Evolutionary conservation across 2,888 invertebrate species (phyloP).

Genomic region (Gryllus longicercus): DNA sequence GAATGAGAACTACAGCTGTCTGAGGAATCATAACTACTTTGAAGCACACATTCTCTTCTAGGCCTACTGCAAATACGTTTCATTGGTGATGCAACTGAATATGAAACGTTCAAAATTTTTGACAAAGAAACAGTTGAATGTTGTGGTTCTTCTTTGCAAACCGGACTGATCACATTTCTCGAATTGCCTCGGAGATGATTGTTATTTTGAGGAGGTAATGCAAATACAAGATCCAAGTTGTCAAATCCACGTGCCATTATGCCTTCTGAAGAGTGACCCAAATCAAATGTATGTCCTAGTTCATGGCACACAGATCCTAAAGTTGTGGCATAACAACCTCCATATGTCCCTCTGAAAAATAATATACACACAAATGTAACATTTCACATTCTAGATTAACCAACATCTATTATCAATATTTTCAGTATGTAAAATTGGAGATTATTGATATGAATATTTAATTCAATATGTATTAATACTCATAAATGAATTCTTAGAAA

Average conservation of each 20-base stretch:
- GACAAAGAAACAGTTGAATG: slow-evolving; percentile 60
- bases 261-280: slow-evolving; percentile 85
- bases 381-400: too few species aligned
- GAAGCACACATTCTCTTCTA: slow-evolving; percentile 18
- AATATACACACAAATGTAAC: too few species aligned
- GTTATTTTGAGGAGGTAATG: slow-evolving; percentile 44
- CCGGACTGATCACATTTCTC: slow-evolving; percentile 55
- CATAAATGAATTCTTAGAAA: too few species aligned
- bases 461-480: too few species aligned
- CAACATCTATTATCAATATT: too few species aligned
- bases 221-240: slow-evolving; percentile 73
- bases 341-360: slow-evolving; percentile 66
- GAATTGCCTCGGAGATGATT: slow-evolving; percentile 51
- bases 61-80: slow-evolving; percentile 26
- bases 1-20: neutral
- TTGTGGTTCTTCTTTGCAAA: slow-evolving; percentile 58
- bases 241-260: slow-evolving; percentile 92
- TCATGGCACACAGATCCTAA: slow-evolving; percentile 91
- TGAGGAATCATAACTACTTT: neutral
- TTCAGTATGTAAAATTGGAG: too few species aligned
- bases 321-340: slow-evolving; percentile 86
- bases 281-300: slow-evolving; percentile 88
- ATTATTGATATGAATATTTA: too few species aligned
- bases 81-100: slow-evolving; percentile 31
- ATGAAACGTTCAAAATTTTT: slow-evolving; percentile 55